A percentile compares a stretch with the other conserved stretches of the same genome.
Evolutionary conservation across 2,888 invertebrate genomes (phyloP).

Genomic region (Deilephila porcellus): DNA sequence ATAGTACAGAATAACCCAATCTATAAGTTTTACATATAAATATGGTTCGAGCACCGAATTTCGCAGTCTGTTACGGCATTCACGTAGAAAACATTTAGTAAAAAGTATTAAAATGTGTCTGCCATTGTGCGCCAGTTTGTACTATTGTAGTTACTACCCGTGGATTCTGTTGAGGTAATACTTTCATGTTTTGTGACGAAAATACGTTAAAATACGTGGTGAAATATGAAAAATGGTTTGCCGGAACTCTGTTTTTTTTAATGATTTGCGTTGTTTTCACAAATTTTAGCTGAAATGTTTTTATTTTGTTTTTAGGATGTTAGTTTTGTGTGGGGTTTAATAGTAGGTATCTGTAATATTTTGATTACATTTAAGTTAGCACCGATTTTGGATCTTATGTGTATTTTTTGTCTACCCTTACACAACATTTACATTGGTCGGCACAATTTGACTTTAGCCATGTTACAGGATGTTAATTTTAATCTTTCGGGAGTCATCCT

Average conservation of each 20-base stretch:
- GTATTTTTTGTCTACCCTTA: too few species aligned
- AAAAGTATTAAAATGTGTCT: background rate
- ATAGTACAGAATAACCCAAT: conserved; percentile 37
- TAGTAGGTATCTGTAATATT: too few species aligned
- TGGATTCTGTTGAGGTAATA: conserved; percentile 9
- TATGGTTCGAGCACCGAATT: conserved; percentile 38
- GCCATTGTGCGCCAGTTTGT: background rate
- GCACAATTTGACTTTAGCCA: too few species aligned
- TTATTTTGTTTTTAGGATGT: background rate
- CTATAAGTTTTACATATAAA: conserved; percentile 20
- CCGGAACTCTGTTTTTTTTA: background rate
- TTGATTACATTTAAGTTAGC: too few species aligned
- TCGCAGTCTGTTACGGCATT: conserved; percentile 29
- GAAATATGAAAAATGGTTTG: background rate
- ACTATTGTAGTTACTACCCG: background rate
- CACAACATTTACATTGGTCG: too few species aligned
- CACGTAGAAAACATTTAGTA: background rate
- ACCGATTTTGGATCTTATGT: too few species aligned
- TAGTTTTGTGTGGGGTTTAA: too few species aligned
- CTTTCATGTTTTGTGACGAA: background rate
- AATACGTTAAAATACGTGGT: background rate
- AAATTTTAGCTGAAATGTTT: background rate
- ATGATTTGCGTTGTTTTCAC: background rate
- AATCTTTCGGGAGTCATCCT: too few species aligned
- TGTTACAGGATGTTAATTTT: too few species aligned